These are phyloP conservation scores for Cricetomys ansorgei DNA, from an alignment of 2,113 vertebrate species.

Conservation along the genomic window DNA sequence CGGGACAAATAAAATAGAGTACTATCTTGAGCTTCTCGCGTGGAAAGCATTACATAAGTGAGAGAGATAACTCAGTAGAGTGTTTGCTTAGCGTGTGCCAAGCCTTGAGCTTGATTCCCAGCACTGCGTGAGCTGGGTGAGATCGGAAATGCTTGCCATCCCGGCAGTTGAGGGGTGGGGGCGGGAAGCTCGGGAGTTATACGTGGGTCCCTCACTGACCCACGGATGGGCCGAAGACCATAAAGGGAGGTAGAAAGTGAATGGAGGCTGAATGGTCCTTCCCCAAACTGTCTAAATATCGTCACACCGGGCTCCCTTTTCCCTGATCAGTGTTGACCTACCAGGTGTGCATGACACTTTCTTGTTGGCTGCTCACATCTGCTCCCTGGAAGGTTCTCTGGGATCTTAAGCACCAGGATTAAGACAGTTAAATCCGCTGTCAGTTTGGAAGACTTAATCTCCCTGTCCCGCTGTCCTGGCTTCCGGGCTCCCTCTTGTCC, in stretches of 20 bases:
- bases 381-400: conserved; percentile 44
- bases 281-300: neutral
- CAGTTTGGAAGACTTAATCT: conserved; percentile 29
- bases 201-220: neutral
- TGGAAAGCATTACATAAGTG: neutral
- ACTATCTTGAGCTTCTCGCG: neutral
- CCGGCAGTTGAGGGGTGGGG: neutral
- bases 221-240: neutral
- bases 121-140: neutral
- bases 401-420: conserved; percentile 55
- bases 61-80: too few species aligned
- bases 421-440: conserved; percentile 55
- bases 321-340: neutral
- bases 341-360: neutral
- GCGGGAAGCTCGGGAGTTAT: too few species aligned
- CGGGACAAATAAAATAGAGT: conserved; percentile 14
- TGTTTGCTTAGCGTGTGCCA: neutral
- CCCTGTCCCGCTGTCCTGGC: neutral
- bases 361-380: neutral
- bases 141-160: neutral
- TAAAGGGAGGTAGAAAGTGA: neutral
- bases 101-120: neutral
- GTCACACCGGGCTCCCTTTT: neutral
- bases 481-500: neutral
- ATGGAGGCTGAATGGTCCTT: neutral